phyloP scores from a whole-genome alignment of 2,888 invertebrate genomes.

The Heliconius sara region DNA sequence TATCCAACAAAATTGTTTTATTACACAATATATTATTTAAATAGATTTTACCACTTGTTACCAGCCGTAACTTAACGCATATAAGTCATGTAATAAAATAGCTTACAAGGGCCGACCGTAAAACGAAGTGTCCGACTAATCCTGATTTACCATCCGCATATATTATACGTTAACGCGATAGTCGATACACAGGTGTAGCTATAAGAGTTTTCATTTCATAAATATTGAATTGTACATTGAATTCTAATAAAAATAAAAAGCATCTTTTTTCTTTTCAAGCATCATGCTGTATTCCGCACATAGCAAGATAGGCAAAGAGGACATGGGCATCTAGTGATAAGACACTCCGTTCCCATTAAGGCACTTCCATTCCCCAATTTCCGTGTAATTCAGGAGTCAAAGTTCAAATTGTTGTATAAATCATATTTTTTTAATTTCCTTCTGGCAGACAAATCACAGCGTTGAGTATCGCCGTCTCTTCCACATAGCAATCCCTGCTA shows the following conservation, averaged over 20 bases:
- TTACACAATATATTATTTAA: conserved; percentile 26
- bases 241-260: neutral
- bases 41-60: conserved; percentile 21
- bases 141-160: conserved; percentile 80
- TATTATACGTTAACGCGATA: conserved; percentile 66
- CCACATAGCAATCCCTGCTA: too few species aligned
- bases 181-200: conserved; percentile 55
- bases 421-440: neutral
- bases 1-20: conserved; percentile 23
- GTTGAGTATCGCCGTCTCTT: too few species aligned
- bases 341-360: neutral
- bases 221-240: neutral
- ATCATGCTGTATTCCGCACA: neutral
- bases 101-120: conserved; percentile 61
- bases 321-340: neutral
- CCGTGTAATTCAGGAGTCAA: neutral
- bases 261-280: neutral
- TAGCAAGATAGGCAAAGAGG: neutral
- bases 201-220: neutral
- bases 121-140: conserved; percentile 76
- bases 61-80: conserved; percentile 16
- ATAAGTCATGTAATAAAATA: conserved; percentile 67
- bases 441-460: too few species aligned
- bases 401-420: neutral
- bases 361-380: neutral